A percentile compares a stretch with the other conserved stretches of the same genome.
Evolutionary conservation across 2,797 vertebrate species (phyloP).

Genomic region (Hylomyscus alleni): DNA sequence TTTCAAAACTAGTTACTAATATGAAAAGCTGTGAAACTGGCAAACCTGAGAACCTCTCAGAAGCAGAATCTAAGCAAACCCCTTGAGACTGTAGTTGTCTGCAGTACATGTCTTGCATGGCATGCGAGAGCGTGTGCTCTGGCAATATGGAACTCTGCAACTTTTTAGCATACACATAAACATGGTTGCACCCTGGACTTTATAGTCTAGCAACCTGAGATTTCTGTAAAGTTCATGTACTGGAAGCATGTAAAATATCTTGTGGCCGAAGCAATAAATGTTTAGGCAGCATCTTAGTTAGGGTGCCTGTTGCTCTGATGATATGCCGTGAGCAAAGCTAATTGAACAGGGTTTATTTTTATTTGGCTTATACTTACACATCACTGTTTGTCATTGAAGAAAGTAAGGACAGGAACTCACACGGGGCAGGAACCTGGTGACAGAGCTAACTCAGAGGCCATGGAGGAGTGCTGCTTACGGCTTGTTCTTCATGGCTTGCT

Average conservation of each 20-base stretch:
- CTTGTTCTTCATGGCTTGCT: not conserved
- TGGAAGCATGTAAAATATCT: not conserved
- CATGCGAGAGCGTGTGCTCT: not conserved
- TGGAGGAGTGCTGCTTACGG: not conserved
- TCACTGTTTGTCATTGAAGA: not conserved
- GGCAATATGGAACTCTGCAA: not conserved
- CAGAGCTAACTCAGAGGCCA: not conserved
- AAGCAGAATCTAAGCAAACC: conserved; percentile 53
- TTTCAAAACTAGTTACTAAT: conserved; percentile 52
- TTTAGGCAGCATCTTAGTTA: not conserved
- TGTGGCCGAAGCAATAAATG: not conserved
- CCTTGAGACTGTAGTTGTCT: conserved; percentile 16
- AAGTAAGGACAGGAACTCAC: not conserved
- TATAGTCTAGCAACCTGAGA: not conserved
- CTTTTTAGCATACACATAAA: not conserved
- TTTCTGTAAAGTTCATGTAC: not conserved
- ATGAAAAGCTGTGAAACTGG: conserved; percentile 13
- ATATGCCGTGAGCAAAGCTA: not conserved
- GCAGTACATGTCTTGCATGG: not conserved
- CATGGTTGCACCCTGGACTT: not conserved
- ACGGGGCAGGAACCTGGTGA: not conserved
- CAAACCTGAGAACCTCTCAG: conserved; percentile 53
- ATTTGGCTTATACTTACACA: not conserved
- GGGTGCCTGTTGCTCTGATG: not conserved
- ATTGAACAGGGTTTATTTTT: not conserved